Evolutionary conservation across 2,113 vertebrate genomes (phyloP).

Genomic region (Lucifuga dentata): DNA sequence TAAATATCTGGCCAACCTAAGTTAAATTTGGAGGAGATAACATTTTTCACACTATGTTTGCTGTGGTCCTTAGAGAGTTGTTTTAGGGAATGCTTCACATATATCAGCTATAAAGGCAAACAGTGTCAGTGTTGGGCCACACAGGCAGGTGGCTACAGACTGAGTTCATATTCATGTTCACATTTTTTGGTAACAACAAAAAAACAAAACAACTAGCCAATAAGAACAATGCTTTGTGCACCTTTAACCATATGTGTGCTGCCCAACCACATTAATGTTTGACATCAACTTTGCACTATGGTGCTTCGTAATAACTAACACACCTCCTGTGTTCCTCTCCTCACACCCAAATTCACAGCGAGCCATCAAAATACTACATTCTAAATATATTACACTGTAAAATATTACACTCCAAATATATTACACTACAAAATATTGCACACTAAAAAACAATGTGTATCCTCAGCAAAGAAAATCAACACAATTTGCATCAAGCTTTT

Average conservation of each 20-base stretch:
- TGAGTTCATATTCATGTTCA: constrained; percentile 1
- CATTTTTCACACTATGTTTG: constrained; percentile 34
- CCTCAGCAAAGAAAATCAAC: too few species aligned
- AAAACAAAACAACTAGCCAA: neutral
- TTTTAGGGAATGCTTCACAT: constrained; percentile 4
- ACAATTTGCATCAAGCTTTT: too few species aligned
- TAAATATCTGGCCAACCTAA: constrained; percentile 52
- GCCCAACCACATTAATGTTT: neutral
- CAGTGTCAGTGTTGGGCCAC: too few species aligned
- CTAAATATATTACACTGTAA: too few species aligned
- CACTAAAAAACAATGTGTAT: too few species aligned
- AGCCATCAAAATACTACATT: too few species aligned
- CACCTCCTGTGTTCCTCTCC: neutral
- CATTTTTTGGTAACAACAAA: neutral
- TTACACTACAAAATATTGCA: too few species aligned
- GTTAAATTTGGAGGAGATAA: constrained; percentile 59
- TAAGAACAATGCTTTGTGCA: neutral
- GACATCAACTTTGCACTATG: constrained; percentile 12
- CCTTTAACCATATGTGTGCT: too few species aligned
- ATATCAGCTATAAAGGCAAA: constrained; percentile 31
- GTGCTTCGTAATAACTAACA: constrained; percentile 31
- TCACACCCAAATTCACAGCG: too few species aligned
- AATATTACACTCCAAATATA: too few species aligned
- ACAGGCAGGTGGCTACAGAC: neutral
- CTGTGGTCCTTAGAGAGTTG: constrained; percentile 15